phyloP scores from a whole-genome alignment of 2,797 vertebrate genomes.

The Zalophus californianus region DNA sequence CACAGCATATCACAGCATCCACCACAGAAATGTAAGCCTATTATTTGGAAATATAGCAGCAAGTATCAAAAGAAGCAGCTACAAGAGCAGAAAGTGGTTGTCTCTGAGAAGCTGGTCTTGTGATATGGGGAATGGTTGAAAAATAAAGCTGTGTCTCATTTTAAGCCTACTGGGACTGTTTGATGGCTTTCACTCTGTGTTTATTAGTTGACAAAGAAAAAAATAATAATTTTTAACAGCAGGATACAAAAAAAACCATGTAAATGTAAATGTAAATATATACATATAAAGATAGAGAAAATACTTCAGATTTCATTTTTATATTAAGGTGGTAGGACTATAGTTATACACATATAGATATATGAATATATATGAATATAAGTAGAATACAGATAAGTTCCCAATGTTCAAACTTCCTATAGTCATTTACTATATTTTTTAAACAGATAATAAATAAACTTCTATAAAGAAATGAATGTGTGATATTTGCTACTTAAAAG shows the following conservation, averaged over 20 bases:
- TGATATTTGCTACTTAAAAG: background rate
- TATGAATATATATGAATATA: background rate
- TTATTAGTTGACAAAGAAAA: slow-evolving; percentile 4
- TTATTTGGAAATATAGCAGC: background rate
- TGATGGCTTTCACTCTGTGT: background rate
- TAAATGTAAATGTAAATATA: background rate
- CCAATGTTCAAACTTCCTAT: background rate
- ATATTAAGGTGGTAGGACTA: background rate
- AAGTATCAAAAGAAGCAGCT: background rate
- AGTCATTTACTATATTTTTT: background rate
- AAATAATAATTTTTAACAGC: background rate
- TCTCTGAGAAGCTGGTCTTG: background rate
- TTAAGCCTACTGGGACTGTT: background rate
- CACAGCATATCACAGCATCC: background rate
- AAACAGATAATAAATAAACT: background rate
- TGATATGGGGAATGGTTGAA: background rate
- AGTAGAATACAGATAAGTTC: background rate
- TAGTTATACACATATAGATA: background rate
- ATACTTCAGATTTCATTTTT: background rate
- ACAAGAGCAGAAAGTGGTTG: background rate
- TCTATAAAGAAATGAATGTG: background rate
- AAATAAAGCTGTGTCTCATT: background rate
- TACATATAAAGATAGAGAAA: background rate
- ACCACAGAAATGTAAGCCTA: background rate
- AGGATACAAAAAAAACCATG: background rate